A percentile compares a stretch with the other conserved stretches of the same genome.
These are phyloP conservation scores for Tolmerus cingulatus DNA, from an alignment of 2,888 invertebrate species.

Conservation along the genomic window DNA sequence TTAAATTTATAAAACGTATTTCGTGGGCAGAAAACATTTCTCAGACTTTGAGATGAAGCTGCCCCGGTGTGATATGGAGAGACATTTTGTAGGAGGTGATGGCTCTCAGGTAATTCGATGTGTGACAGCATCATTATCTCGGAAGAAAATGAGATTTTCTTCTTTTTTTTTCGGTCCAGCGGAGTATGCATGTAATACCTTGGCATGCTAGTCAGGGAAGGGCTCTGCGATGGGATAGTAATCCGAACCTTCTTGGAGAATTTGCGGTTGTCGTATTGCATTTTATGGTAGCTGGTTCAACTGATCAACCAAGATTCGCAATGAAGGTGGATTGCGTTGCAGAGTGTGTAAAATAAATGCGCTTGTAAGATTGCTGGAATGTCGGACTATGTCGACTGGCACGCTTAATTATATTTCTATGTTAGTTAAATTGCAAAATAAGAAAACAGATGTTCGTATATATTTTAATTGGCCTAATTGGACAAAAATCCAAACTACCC, in stretches of 20 bases:
- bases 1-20: neutral
- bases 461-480: neutral
- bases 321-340: neutral
- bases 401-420: neutral
- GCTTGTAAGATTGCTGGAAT: neutral
- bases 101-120: neutral
- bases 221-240: neutral
- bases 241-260: neutral
- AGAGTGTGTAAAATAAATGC: neutral
- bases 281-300: neutral
- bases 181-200: neutral
- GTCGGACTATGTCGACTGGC: neutral
- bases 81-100: neutral
- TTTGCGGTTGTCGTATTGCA: neutral
- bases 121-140: neutral
- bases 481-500: neutral
- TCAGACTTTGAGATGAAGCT: neutral
- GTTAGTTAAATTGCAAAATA: neutral
- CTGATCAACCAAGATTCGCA: neutral
- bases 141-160: neutral
- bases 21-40: neutral
- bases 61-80: neutral
- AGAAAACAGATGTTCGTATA: neutral
- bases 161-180: neutral
- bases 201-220: neutral